Evolutionary conservation across 2,797 vertebrate genomes (phyloP).

Genomic region (Heliangelus exortis): DNA sequence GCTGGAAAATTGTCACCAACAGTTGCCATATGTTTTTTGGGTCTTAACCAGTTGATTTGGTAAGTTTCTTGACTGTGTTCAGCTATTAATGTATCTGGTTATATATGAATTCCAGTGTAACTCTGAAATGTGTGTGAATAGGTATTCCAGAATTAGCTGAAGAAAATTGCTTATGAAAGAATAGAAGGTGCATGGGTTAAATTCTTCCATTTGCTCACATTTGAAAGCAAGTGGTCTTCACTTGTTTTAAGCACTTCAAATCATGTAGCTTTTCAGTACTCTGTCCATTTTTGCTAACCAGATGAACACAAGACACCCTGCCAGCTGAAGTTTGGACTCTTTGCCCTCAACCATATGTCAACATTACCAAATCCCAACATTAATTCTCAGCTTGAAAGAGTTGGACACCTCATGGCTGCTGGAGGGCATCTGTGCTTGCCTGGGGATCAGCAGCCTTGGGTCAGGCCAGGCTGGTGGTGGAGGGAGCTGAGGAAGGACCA

Average conservation of each 20-base stretch:
- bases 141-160: not conserved
- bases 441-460: not conserved
- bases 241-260: not conserved
- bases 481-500: not conserved
- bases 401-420: fast-evolving
- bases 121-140: not conserved
- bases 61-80: not conserved
- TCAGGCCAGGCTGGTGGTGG: not conserved
- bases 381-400: not conserved
- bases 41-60: not conserved
- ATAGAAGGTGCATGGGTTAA: not conserved
- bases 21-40: not conserved
- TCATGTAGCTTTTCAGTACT: not conserved
- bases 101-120: not conserved
- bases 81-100: not conserved
- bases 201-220: not conserved
- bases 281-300: not conserved
- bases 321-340: not conserved
- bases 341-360: not conserved
- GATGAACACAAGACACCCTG: not conserved
- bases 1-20: not conserved
- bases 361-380: not conserved
- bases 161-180: not conserved
- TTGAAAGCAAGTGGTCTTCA: not conserved
- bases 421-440: not conserved